Conservation (phyloP, 2,888 invertebrate genomes). For the Oligia latruncula region DNA sequence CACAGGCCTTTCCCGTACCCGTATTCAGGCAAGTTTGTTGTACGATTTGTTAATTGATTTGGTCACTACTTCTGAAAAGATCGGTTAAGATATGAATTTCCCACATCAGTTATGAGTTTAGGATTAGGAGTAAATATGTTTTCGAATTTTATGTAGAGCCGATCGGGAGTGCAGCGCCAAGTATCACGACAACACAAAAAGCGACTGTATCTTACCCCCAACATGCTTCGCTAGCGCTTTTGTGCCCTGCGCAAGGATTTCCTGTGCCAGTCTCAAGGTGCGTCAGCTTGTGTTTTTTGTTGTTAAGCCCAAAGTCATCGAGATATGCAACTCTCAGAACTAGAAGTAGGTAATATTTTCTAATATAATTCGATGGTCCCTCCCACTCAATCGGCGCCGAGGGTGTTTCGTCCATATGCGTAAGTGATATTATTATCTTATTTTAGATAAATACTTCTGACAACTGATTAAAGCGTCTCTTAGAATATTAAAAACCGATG, state of each 20-base stretch:
- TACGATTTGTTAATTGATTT: slow-evolving; percentile 44
- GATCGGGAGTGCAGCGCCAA: slow-evolving; percentile 86
- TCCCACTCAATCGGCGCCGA: neutral
- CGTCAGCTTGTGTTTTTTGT: slow-evolving; percentile 70
- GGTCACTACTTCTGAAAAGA: slow-evolving; percentile 1
- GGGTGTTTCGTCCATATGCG: slow-evolving; percentile 3
- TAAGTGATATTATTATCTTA: slow-evolving; percentile 25
- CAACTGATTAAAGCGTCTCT: slow-evolving; percentile 37
- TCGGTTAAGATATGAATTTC: neutral
- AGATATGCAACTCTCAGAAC: slow-evolving; percentile 10
- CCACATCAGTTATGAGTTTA: neutral
- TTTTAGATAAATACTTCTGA: slow-evolving; percentile 22
- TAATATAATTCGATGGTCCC: neutral
- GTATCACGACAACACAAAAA: slow-evolving; percentile 88
- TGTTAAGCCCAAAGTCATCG: slow-evolving; percentile 18
- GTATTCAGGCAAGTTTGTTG: slow-evolving; percentile 91
- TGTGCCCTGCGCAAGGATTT: slow-evolving; percentile 90
- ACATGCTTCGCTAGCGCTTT: slow-evolving; percentile 81
- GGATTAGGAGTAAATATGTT: slow-evolving; percentile 38
- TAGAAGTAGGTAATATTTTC: slow-evolving; percentile 29
- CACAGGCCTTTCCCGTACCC: slow-evolving; percentile 93
- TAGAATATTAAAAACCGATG: slow-evolving; percentile 19
- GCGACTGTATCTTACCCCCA: slow-evolving; percentile 82
- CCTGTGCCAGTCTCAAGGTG: slow-evolving; percentile 93
- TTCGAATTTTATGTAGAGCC: slow-evolving; percentile 80